These are phyloP conservation scores for Tricholaema leucomelas DNA, from an alignment of 2,113 vertebrate species.

Conservation along the genomic window DNA sequence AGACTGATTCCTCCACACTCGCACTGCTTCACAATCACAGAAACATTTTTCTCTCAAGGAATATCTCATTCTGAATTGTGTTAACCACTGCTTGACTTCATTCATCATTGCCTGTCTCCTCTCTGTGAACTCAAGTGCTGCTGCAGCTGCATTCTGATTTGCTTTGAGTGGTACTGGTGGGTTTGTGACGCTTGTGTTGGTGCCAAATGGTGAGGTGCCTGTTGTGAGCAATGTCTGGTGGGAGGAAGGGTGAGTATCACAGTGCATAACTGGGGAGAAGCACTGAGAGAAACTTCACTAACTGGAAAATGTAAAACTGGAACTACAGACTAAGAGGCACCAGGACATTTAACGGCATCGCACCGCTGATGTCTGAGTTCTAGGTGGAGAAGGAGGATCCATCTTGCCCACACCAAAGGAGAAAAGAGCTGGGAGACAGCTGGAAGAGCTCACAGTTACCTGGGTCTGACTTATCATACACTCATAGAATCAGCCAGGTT, in stretches of 20 bases:
- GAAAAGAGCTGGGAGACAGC: not conserved
- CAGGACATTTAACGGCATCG: not conserved
- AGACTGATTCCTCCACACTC: not conserved
- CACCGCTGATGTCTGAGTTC: not conserved
- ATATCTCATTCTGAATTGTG: constrained; percentile 3
- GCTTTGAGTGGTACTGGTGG: constrained; percentile 30
- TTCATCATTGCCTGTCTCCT: constrained; percentile 49
- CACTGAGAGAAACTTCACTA: not conserved
- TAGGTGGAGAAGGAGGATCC: not conserved
- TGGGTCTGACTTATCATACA: not conserved
- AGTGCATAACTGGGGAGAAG: not conserved
- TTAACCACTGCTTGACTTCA: constrained; percentile 35
- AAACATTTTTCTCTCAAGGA: constrained; percentile 10
- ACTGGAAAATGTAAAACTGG: not conserved
- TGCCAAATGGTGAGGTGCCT: not conserved
- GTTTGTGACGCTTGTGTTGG: not conserved
- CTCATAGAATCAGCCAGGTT: too few species aligned
- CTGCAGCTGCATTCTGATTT: constrained; percentile 51
- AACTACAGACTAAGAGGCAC: not conserved
- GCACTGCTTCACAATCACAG: not conserved
- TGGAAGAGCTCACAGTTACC: not conserved
- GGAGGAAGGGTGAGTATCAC: not conserved
- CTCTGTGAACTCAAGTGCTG: not conserved
- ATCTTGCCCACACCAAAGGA: not conserved
- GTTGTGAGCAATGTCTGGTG: not conserved